Percentiles rank a stretch among this genome's conserved stretches.
phyloP scores from a whole-genome alignment of 1,140 invertebrate genomes.

The Drosophila murphyi region DNA sequence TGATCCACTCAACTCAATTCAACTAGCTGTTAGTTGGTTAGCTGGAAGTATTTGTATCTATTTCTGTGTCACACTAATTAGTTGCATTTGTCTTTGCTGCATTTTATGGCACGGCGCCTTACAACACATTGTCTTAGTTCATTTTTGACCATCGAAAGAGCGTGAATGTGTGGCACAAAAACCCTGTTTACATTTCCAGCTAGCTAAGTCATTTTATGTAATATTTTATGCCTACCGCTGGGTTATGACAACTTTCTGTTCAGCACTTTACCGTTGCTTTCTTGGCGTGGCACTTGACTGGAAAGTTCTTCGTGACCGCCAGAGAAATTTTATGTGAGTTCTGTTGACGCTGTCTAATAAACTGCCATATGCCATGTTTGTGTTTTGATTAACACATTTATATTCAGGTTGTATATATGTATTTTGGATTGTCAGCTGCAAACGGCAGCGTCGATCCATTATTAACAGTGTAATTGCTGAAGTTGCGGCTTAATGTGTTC shows the following conservation, averaged over 20 bases:
- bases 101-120: constrained; percentile 37
- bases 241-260: constrained; percentile 51
- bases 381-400: constrained; percentile 68
- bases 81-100: constrained; percentile 22
- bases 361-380: constrained; percentile 58
- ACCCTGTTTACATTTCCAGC: constrained; percentile 20
- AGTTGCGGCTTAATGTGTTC: constrained; percentile 27
- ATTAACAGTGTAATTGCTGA: constrained; percentile 7
- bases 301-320: constrained; percentile 55
- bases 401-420: constrained; percentile 56
- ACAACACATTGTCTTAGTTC: constrained; percentile 56
- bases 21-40: not conserved
- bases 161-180: constrained; percentile 41
- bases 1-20: not conserved
- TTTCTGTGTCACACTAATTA: constrained; percentile 56
- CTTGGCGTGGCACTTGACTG: constrained; percentile 33
- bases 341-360: constrained; percentile 47
- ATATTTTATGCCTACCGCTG: constrained; percentile 47
- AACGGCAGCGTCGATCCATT: not conserved
- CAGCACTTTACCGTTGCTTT: constrained; percentile 19
- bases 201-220: constrained; percentile 57
- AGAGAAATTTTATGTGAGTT: constrained; percentile 60
- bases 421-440: constrained; percentile 6
- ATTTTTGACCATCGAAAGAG: constrained; percentile 35
- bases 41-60: constrained; percentile 26